Percentiles rank a stretch among this genome's conserved stretches.
Evolutionary conservation across 2,888 invertebrate genomes (phyloP).

Genomic region (Aleiodes alternator): DNA sequence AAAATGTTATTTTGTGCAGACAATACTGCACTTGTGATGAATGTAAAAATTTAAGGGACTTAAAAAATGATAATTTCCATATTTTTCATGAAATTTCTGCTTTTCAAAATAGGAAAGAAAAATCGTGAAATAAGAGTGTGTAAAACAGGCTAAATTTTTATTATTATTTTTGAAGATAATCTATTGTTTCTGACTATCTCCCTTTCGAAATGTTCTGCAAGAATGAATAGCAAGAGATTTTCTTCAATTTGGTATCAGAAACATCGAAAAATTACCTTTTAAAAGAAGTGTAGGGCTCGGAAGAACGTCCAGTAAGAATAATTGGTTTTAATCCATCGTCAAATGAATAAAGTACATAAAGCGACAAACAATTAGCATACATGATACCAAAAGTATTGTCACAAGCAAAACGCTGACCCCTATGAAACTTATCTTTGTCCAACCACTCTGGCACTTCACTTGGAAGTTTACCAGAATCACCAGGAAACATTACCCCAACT

Average conservation of each 20-base stretch:
- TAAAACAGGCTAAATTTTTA: too few relatives aligned
- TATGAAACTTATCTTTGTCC: slow-evolving; percentile 73
- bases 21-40: background rate
- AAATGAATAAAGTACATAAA: slow-evolving; percentile 74
- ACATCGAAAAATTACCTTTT: slow-evolving; percentile 57
- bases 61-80: too few relatives aligned
- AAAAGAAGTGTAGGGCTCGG: slow-evolving; percentile 75
- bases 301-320: slow-evolving; percentile 76
- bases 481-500: slow-evolving; percentile 44
- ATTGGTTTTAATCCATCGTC: slow-evolving; percentile 73
- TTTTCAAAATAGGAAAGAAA: too few relatives aligned
- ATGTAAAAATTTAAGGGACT: too few relatives aligned
- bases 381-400: slow-evolving; percentile 70
- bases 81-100: too few relatives aligned
- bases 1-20: background rate
- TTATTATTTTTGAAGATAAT: too few relatives aligned
- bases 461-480: slow-evolving; percentile 60
- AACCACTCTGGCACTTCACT: slow-evolving; percentile 73
- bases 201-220: too few relatives aligned
- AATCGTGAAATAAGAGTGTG: too few relatives aligned
- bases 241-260: background rate
- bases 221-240: background rate
- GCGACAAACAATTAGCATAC: slow-evolving; percentile 71
- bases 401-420: slow-evolving; percentile 75
- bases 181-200: too few relatives aligned